Evolutionary conservation across 2,797 vertebrate genomes (phyloP), one percentile per base, ranked within the genome.

Genomic region (Sparidentex hasta): DNA sequence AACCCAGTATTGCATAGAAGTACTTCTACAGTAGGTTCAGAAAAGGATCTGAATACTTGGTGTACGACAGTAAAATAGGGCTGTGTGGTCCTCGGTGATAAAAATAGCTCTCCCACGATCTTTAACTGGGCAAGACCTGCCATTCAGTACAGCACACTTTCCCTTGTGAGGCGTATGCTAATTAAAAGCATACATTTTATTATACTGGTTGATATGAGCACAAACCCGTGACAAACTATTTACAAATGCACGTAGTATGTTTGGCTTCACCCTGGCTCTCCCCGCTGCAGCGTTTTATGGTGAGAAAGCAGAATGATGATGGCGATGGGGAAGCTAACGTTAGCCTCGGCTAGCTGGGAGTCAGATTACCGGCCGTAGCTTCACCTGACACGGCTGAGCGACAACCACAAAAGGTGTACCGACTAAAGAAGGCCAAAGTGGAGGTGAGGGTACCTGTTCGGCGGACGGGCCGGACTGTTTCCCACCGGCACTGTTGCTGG

Each of bases 401-500:
- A 7, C 44, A 5, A 2, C 29, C 1, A 13, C 4, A 14, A 0
- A 0, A 0, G 3, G 0, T 5, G 16, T 7, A 7, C 0, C 1
- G 56, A 33, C 3, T 11, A 0, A 55, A 27, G 11, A 13, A 1
- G 13, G 9, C 58, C 2, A 5, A 3, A n/a, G 0, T 17, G 43
- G 2, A 44, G 29, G n/a, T 0, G 0, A 18, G 0, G 0, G 58
- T 95, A 96, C 96, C 95, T 96, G 96, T 50, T 96, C 96, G 44
- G 96, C 94, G 0, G 96, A 93, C 1, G 90, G 94, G 0, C 91
- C 88, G 59, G 94, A 85, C 87, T 86, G 95, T 86, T 96, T 96
- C 20, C 92, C 95, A 5, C 89, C 91, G 18, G 78, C 12, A 66
- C 63, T 83, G 80, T 38, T 88, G 86, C 83, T 88, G 23, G 92